phyloP scores from a whole-genome alignment of 1,140 invertebrate species.

The Lanistes nyassanus region DNA sequence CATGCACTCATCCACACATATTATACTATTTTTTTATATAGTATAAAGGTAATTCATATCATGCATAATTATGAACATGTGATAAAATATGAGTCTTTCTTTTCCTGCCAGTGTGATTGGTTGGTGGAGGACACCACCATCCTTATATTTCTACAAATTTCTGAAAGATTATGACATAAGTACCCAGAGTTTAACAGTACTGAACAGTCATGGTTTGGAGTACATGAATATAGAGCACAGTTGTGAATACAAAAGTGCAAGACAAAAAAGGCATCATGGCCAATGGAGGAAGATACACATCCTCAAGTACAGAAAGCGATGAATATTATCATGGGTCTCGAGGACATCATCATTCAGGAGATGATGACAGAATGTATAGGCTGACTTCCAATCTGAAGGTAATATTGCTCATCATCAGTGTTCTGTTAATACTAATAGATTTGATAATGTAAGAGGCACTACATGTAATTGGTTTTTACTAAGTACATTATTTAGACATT shows the following conservation, averaged over 20 bases:
- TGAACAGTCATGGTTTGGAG: background rate
- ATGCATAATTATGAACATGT: too few species aligned
- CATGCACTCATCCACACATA: background rate
- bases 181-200: too few species aligned
- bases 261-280: conserved; percentile 10
- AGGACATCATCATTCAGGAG: conserved; percentile 11
- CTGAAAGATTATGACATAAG: too few species aligned
- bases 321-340: conserved; percentile 4
- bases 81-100: too few species aligned
- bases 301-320: conserved; percentile 25
- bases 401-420: background rate
- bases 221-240: background rate
- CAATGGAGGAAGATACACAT: conserved; percentile 24
- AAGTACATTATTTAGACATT: too few species aligned
- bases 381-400: conserved; percentile 21
- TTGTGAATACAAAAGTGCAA: background rate
- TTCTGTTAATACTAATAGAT: background rate
- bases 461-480: too few species aligned
- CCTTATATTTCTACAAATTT: too few species aligned
- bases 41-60: too few species aligned
- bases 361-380: conserved; percentile 12
- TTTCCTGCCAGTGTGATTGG: too few species aligned
- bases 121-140: too few species aligned
- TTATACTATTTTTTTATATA: too few species aligned
- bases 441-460: too few species aligned